These are phyloP conservation scores for Cephalopholis sonnerati DNA, from an alignment of 2,113 vertebrate species.

Conservation along the genomic window DNA sequence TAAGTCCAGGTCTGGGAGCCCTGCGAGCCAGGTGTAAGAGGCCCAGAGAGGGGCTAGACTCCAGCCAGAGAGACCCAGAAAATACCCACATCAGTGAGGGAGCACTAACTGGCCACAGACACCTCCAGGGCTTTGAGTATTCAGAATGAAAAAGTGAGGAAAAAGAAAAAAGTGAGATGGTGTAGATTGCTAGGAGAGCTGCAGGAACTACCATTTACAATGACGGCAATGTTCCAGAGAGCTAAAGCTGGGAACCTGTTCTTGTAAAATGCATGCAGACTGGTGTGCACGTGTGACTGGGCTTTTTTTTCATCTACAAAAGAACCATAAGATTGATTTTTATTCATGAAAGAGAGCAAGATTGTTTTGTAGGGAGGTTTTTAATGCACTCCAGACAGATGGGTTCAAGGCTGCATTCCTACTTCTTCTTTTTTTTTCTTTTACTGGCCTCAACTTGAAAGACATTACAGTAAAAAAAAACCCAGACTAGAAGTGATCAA, in stretches of 20 bases:
- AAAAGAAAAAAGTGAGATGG: conserved; percentile 43
- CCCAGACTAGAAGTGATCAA: conserved; percentile 57
- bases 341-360: conserved; percentile 65
- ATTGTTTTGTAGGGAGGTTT: conserved; percentile 65
- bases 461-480: conserved; percentile 43
- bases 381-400: conserved; percentile 75
- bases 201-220: conserved; percentile 41
- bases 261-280: conserved; percentile 47
- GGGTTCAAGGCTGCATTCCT: conserved; percentile 71
- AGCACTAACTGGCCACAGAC: conserved; percentile 76
- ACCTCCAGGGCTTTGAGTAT: conserved; percentile 64
- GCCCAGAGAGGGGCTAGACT: conserved; percentile 48
- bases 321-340: conserved; percentile 63
- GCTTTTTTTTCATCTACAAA: conserved; percentile 56
- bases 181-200: conserved; percentile 48
- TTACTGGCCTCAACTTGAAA: conserved; percentile 66
- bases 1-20: conserved; percentile 62
- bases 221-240: conserved; percentile 49
- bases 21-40: conserved; percentile 78
- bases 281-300: conserved; percentile 48
- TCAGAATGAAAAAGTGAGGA: conserved; percentile 35
- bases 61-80: conserved; percentile 49
- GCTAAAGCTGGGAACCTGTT: conserved; percentile 55
- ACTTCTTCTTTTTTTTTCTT: conserved; percentile 30
- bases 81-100: conserved; percentile 64